A percentile compares a stretch with the other conserved stretches of the same genome.
phyloP scores from a whole-genome alignment of 2,888 invertebrate species.

The Rhagonycha fulva region DNA sequence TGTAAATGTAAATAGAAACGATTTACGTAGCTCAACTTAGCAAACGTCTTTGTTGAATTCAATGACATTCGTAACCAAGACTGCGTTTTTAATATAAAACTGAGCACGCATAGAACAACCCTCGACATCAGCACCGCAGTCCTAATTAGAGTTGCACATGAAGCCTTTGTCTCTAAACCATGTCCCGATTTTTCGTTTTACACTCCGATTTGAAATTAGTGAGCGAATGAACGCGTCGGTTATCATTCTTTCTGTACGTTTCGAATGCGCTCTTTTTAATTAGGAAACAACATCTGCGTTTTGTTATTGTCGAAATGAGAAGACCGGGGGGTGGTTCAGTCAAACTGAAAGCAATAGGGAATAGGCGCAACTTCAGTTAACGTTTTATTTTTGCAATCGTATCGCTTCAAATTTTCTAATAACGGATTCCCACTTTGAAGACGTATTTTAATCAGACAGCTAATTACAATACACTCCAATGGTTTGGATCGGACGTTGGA shows the following conservation, averaged over 20 bases:
- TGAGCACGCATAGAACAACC: constrained; percentile 28
- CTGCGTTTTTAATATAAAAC: constrained; percentile 28
- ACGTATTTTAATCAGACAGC: constrained; percentile 54
- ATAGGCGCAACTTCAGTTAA: constrained; percentile 11
- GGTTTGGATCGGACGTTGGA: constrained; percentile 36
- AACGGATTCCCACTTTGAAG: constrained; percentile 55
- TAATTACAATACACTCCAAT: constrained; percentile 53
- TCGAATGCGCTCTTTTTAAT: constrained; percentile 49
- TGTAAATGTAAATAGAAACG: constrained; percentile 23
- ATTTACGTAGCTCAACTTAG: constrained; percentile 17
- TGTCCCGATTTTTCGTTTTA: constrained; percentile 34
- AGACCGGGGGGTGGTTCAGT: constrained; percentile 21
- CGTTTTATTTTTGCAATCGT: constrained; percentile 19
- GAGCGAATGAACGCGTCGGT: constrained; percentile 36
- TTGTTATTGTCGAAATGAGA: constrained; percentile 40
- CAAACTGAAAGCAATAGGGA: constrained; percentile 8
- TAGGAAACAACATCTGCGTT: constrained; percentile 53
- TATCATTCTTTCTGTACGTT: constrained; percentile 26
- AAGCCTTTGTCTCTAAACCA: constrained; percentile 32
- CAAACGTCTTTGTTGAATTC: constrained; percentile 22
- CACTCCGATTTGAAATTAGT: constrained; percentile 39
- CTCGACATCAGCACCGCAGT: constrained; percentile 23
- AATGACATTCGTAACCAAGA: constrained; percentile 22
- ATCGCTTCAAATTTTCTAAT: constrained; percentile 43
- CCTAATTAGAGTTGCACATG: constrained; percentile 33